A percentile compares a stretch with the other conserved stretches of the same genome.
Evolutionary conservation across 2,113 vertebrate genomes (phyloP).

Genomic region (Coptodon rendalli): DNA sequence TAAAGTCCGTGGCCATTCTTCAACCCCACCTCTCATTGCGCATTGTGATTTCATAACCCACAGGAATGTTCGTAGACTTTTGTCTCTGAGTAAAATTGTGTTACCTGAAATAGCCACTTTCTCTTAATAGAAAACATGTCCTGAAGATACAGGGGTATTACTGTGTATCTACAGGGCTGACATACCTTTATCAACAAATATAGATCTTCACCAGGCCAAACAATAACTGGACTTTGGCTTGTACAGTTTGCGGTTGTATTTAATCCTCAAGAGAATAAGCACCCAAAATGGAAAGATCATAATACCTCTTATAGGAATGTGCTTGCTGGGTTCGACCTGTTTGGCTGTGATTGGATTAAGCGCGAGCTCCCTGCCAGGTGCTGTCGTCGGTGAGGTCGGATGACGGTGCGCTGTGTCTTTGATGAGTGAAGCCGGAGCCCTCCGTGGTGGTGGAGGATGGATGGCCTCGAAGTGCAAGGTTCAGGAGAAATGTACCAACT

Average conservation of each 20-base stretch:
- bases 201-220: conserved; percentile 19
- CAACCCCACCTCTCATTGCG: conserved; percentile 25
- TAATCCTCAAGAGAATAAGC: background rate
- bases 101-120: conserved; percentile 46
- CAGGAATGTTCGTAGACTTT: conserved; percentile 15
- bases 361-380: background rate
- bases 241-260: conserved; percentile 2
- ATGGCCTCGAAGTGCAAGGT: conserved; percentile 50
- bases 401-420: background rate
- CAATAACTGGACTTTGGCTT: background rate
- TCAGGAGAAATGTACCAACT: conserved; percentile 45
- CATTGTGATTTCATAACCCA: conserved; percentile 56
- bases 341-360: conserved; percentile 28
- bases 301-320: background rate
- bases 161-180: conserved; percentile 19
- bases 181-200: conserved; percentile 39
- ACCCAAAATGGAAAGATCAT: background rate
- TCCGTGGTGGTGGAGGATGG: conserved; percentile 37
- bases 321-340: background rate
- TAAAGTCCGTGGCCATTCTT: conserved; percentile 38
- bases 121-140: conserved; percentile 52
- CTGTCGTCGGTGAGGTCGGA: background rate
- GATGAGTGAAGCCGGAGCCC: conserved; percentile 36
- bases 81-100: conserved; percentile 26
- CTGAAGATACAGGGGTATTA: conserved; percentile 40